Evolutionary conservation across 1,140 invertebrate species (phyloP).

Genomic region (Atta texana): DNA sequence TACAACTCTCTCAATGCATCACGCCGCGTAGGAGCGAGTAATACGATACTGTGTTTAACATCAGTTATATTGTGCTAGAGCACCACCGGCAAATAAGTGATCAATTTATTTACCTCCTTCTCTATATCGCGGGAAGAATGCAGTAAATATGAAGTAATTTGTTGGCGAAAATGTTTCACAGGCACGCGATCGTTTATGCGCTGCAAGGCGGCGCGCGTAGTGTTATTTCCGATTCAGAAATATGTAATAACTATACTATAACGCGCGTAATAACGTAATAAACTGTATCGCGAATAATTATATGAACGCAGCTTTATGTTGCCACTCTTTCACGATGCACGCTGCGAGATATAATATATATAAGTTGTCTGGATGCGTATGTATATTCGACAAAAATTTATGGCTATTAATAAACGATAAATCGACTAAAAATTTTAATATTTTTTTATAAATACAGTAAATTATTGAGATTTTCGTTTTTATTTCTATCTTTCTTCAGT

Average conservation of each 20-base stretch:
- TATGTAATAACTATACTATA: slow-evolving; percentile 57
- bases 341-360: not conserved
- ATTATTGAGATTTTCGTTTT: not conserved
- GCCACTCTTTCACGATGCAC: slow-evolving; percentile 13
- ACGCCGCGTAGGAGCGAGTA: slow-evolving; percentile 45
- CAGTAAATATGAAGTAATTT: slow-evolving; percentile 62
- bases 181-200: slow-evolving; percentile 60
- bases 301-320: slow-evolving; percentile 17
- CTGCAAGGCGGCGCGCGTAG: slow-evolving; percentile 14
- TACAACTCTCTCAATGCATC: slow-evolving; percentile 63
- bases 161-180: slow-evolving; percentile 58
- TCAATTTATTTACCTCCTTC: slow-evolving; percentile 63
- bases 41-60: slow-evolving; percentile 63
- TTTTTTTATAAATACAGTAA: not conserved
- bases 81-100: slow-evolving; percentile 60
- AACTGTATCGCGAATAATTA: slow-evolving; percentile 46
- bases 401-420: slow-evolving; percentile 16
- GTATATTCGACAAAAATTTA: slow-evolving; percentile 17
- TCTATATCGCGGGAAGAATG: slow-evolving; percentile 52
- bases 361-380: not conserved
- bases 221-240: slow-evolving; percentile 58
- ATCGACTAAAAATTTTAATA: not conserved
- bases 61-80: slow-evolving; percentile 52
- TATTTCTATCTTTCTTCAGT: not conserved
- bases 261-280: slow-evolving; percentile 33